phyloP scores from a whole-genome alignment of 2,797 vertebrate species.

The Peromyscus melanophrys region DNA sequence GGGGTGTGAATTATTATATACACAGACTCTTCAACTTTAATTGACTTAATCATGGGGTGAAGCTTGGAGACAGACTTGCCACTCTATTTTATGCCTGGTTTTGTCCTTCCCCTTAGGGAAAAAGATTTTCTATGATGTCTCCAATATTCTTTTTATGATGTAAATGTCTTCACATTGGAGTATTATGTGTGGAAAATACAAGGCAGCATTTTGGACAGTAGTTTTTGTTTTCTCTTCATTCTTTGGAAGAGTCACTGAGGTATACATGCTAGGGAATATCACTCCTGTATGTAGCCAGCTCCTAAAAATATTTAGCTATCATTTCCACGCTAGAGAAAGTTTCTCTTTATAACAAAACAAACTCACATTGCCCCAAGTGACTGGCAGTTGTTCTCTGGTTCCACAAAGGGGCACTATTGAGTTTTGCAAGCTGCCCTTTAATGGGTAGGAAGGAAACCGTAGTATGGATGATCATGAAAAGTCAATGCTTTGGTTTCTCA shows the following conservation, averaged over 20 bases:
- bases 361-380: background rate
- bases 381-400: background rate
- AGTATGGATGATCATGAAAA: background rate
- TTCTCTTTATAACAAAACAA: conserved; percentile 32
- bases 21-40: conserved; percentile 23
- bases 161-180: conserved; percentile 14
- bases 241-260: background rate
- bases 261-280: background rate
- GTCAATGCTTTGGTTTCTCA: conserved; percentile 19
- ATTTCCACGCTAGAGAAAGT: conserved; percentile 39
- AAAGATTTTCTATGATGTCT: conserved; percentile 50
- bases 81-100: conserved; percentile 64
- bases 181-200: conserved; percentile 4
- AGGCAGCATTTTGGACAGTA: conserved; percentile 18
- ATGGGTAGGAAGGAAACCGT: background rate
- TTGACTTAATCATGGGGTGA: conserved; percentile 60
- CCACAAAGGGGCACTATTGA: conserved; percentile 81
- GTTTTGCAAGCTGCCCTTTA: conserved; percentile 70
- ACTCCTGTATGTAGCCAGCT: background rate
- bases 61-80: conserved; percentile 4
- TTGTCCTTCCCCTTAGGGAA: conserved; percentile 44
- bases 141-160: conserved; percentile 49
- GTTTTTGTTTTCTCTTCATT: conserved; percentile 46
- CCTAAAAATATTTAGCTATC: background rate
- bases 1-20: conserved; percentile 3